These are phyloP conservation scores for Sebastolobus altivelis DNA, from an alignment of 2,797 vertebrate genomes.

Conservation along the genomic window DNA sequence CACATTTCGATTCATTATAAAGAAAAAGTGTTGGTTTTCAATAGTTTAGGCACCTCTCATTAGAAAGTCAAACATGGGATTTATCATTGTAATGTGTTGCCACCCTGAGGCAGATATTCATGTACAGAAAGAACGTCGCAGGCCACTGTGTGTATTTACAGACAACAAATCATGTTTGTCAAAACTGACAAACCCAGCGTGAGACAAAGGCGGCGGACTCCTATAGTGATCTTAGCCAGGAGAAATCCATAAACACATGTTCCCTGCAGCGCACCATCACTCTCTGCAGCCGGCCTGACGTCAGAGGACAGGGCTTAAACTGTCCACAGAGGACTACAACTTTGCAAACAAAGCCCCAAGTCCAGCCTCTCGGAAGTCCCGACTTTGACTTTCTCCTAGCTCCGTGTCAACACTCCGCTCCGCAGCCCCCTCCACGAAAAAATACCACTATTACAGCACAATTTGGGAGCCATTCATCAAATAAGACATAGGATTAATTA, in stretches of 20 bases:
- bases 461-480: constrained; percentile 88
- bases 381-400: constrained; percentile 85
- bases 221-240: constrained; percentile 45
- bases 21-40: constrained; percentile 79
- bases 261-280: constrained; percentile 71
- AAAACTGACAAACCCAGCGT: constrained; percentile 81
- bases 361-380: constrained; percentile 68
- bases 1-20: constrained; percentile 38
- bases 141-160: constrained; percentile 69
- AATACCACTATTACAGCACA: constrained; percentile 83
- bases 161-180: constrained; percentile 83
- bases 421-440: constrained; percentile 51
- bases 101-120: constrained; percentile 73
- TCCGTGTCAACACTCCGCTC: constrained; percentile 76
- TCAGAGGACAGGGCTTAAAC: constrained; percentile 67
- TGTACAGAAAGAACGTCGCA: constrained; percentile 60
- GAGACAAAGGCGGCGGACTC: constrained; percentile 61
- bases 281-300: constrained; percentile 61
- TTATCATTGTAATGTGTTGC: constrained; percentile 81
- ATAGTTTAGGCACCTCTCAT: constrained; percentile 80
- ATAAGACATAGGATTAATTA: constrained; percentile 90
- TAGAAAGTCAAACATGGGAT: constrained; percentile 86
- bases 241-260: constrained; percentile 60
- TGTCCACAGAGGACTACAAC: constrained; percentile 75
- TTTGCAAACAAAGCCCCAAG: constrained; percentile 84